Percentiles rank a stretch among this genome's conserved stretches.
phyloP scores from a whole-genome alignment of 2,797 vertebrate genomes.

The Pagetopsis macropterus region DNA sequence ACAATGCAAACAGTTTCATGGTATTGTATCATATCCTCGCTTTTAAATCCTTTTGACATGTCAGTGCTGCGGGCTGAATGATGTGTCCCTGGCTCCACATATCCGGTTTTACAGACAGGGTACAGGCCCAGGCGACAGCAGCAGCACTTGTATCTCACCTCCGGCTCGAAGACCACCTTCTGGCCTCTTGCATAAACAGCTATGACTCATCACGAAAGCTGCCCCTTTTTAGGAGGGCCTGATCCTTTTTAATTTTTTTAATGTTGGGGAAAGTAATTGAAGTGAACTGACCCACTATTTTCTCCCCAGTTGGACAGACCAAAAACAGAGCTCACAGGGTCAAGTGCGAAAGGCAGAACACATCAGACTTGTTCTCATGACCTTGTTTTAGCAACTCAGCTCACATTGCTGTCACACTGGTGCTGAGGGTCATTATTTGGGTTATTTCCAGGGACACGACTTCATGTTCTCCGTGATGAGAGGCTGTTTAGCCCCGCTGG shows the following conservation, averaged over 20 bases:
- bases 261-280: constrained; percentile 53
- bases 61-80: constrained; percentile 57
- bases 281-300: constrained; percentile 73
- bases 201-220: constrained; percentile 67
- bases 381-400: constrained; percentile 52
- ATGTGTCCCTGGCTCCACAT: constrained; percentile 53
- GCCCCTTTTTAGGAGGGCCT: constrained; percentile 39
- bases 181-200: constrained; percentile 59
- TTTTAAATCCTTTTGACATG: constrained; percentile 54
- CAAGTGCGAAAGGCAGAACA: constrained; percentile 32
- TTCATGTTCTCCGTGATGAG: constrained; percentile 11
- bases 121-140: constrained; percentile 40
- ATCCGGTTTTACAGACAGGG: constrained; percentile 64
- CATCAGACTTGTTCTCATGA: constrained; percentile 48
- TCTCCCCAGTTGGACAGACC: constrained; percentile 36
- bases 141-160: constrained; percentile 53
- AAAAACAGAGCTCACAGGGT: constrained; percentile 44
- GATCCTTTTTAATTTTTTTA: constrained; percentile 23
- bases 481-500: constrained; percentile 13
- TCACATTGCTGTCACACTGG: constrained; percentile 27
- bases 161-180: constrained; percentile 51
- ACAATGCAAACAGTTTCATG: constrained; percentile 26
- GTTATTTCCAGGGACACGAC: constrained; percentile 33
- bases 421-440: constrained; percentile 37
- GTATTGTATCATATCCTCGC: constrained; percentile 43